A percentile compares a stretch with the other conserved stretches of the same genome.
phyloP scores from a whole-genome alignment of 2,797 vertebrate genomes.

The Macrochelys suwanniensis region DNA sequence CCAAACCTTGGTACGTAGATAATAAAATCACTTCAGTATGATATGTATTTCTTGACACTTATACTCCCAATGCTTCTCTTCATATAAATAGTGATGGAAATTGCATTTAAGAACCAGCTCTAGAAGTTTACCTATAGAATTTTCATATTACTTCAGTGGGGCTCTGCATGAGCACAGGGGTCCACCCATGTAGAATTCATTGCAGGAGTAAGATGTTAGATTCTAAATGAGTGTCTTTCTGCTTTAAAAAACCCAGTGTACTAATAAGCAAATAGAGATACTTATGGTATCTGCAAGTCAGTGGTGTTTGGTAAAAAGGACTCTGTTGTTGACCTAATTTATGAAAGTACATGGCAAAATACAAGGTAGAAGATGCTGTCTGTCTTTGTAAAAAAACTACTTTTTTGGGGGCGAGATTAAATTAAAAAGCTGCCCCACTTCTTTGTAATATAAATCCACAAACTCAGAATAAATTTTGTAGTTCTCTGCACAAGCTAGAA shows the following conservation, averaged over 20 bases:
- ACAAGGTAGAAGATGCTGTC: background rate
- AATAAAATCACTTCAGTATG: rapidly evolving
- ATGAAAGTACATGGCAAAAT: background rate
- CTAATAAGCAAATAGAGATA: background rate
- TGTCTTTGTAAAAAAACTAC: background rate
- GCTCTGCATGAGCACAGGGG: background rate
- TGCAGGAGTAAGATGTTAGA: background rate
- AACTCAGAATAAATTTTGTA: background rate
- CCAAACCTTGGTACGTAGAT: conserved; percentile 87
- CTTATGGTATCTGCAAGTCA: background rate
- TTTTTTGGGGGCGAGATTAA: background rate
- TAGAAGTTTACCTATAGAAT: background rate
- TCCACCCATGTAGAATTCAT: background rate
- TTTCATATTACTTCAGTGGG: background rate
- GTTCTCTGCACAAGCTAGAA: background rate
- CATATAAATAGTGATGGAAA: background rate
- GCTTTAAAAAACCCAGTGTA: background rate
- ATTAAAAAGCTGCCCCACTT: background rate
- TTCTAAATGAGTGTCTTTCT: background rate
- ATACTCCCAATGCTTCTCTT: background rate
- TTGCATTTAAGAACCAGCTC: background rate
- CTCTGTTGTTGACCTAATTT: background rate
- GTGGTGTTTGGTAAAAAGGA: background rate
- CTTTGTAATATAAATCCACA: background rate
- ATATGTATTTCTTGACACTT: background rate